phyloP scores from a whole-genome alignment of 2,113 vertebrate species.

The Apistogramma diplotaenia region DNA sequence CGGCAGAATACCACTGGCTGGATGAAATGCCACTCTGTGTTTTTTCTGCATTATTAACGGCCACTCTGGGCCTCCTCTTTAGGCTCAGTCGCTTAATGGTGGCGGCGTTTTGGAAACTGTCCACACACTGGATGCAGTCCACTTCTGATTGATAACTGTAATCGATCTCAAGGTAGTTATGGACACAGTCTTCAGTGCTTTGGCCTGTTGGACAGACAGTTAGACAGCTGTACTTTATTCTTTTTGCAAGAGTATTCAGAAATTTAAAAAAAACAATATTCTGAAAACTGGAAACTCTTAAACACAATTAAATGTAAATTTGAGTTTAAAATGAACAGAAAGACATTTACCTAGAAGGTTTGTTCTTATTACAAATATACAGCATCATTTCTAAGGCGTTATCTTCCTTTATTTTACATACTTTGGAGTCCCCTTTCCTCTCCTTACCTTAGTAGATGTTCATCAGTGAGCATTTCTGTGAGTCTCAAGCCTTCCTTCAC shows the following conservation, averaged over 20 bases:
- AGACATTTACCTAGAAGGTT: not conserved
- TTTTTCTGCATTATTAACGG: constrained; percentile 62
- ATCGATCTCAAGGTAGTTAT: constrained; percentile 82
- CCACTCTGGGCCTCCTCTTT: constrained; percentile 80
- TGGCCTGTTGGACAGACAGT: constrained; percentile 70
- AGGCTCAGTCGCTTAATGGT: constrained; percentile 91
- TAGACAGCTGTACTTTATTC: not conserved
- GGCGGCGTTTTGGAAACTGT: constrained; percentile 83
- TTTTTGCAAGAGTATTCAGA: not conserved
- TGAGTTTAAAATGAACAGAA: not conserved
- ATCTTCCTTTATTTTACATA: not conserved
- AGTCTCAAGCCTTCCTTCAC: constrained; percentile 15
- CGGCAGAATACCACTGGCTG: constrained; percentile 83
- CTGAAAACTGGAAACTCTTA: not conserved
- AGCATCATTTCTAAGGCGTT: not conserved
- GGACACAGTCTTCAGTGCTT: constrained; percentile 74
- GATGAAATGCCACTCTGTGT: constrained; percentile 66
- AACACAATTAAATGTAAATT: not conserved
- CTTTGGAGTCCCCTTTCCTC: not conserved
- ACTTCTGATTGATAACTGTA: constrained; percentile 81
- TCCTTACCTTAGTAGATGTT: constrained; percentile 48
- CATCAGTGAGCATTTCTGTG: constrained; percentile 1
- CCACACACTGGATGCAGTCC: constrained; percentile 85
- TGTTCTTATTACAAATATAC: not conserved
- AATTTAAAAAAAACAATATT: not conserved